phyloP scores from a whole-genome alignment of 2,888 invertebrate genomes.

The Agrochola lota region DNA sequence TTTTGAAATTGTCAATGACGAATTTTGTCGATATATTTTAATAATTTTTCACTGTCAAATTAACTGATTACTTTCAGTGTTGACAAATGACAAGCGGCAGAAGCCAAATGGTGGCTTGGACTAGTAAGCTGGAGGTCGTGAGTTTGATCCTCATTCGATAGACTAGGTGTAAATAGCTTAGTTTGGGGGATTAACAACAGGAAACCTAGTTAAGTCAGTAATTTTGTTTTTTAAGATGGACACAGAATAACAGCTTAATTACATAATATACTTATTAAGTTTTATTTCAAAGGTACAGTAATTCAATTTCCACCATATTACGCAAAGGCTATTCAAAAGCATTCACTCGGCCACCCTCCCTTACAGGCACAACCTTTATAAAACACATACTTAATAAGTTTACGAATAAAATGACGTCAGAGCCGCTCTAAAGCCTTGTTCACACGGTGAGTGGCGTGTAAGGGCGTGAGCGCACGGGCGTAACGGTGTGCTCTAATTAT shows the following conservation, averaged over 20 bases:
- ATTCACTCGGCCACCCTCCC: not conserved
- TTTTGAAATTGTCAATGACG: constrained; percentile 10
- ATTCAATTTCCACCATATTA: constrained; percentile 10
- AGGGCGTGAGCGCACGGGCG: constrained; percentile 50
- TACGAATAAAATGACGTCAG: constrained; percentile 38
- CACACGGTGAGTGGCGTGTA: constrained; percentile 43
- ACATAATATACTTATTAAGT: not conserved
- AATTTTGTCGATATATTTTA: not conserved
- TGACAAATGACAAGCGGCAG: not conserved
- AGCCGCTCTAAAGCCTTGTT: constrained; percentile 45
- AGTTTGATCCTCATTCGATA: not conserved
- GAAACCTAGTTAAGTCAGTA: too few species aligned
- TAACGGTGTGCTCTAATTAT: constrained; percentile 69
- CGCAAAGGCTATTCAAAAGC: constrained; percentile 9
- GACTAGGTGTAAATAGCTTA: not conserved
- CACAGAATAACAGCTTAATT: not conserved
- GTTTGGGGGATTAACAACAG: too few species aligned
- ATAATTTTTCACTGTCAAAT: constrained; percentile 1
- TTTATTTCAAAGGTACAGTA: constrained; percentile 4
- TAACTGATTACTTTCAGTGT: constrained; percentile 12
- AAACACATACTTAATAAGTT: constrained; percentile 44
- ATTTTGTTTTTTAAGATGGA: not conserved
- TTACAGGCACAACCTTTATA: constrained; percentile 31
- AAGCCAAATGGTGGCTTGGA: not conserved
- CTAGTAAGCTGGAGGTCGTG: not conserved